These are phyloP conservation scores for Cottus gobio DNA, from an alignment of 2,113 vertebrate genomes.

Conservation along the genomic window DNA sequence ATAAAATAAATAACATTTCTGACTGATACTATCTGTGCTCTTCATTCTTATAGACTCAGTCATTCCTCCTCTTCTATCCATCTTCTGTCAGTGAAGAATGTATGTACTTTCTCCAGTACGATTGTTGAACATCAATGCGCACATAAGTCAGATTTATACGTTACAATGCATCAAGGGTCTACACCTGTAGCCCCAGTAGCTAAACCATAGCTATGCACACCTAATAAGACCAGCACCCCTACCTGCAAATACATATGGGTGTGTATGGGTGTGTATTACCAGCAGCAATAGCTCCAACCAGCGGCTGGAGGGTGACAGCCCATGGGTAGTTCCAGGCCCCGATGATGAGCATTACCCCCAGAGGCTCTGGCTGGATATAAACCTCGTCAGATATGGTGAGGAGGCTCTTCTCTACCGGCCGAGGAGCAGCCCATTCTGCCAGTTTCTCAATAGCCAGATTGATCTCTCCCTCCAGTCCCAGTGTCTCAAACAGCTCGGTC, in stretches of 20 bases:
- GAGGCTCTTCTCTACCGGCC: conserved; percentile 81
- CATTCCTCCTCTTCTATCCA: no score
- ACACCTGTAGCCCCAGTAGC: not conserved
- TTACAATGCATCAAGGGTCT: not conserved
- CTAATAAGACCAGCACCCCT: not conserved
- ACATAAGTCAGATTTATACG: not conserved
- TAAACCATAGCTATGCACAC: not conserved
- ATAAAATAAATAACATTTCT: no score
- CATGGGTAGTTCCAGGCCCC: conserved; percentile 97
- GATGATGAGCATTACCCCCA: conserved; percentile 91
- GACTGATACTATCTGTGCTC: no score
- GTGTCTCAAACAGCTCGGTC: conserved; percentile 81
- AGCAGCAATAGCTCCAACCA: conserved; percentile 94
- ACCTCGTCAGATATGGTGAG: conserved; percentile 84
- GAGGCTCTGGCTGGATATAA: conserved; percentile 86
- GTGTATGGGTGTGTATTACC: conserved; percentile 77
- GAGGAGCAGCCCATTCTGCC: conserved; percentile 84
- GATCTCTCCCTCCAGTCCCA: conserved; percentile 83
- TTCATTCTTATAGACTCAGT: no score
- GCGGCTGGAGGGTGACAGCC: conserved; percentile 83
- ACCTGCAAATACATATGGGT: not conserved
- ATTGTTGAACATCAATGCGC: not conserved
- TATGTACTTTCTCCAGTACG: not conserved
- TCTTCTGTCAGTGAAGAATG: not conserved
- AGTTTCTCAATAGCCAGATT: conserved; percentile 80